phyloP scores from a whole-genome alignment of 2,113 vertebrate species.

The Neotoma lepida region DNA sequence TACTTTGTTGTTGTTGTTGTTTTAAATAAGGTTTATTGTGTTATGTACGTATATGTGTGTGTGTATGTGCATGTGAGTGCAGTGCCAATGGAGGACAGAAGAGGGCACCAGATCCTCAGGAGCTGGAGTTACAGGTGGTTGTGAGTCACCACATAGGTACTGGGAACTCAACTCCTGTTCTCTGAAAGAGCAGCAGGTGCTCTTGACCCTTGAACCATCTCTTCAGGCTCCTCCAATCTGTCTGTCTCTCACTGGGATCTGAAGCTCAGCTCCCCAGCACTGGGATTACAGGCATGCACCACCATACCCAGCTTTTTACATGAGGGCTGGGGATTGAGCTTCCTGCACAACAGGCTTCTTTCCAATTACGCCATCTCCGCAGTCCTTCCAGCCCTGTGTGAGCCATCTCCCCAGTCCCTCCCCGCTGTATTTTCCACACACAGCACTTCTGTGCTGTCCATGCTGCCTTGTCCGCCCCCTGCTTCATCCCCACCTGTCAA shows the following conservation, averaged over 20 bases:
- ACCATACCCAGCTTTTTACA: neutral
- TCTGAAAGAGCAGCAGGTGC: neutral
- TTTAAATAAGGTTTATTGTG: neutral
- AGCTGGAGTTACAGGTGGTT: neutral
- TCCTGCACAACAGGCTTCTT: neutral
- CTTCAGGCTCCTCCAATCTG: neutral
- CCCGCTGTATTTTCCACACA: fast-evolving
- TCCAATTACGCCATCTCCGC: neutral
- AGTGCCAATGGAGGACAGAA: neutral
- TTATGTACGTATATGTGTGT: neutral
- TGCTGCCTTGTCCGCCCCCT: neutral
- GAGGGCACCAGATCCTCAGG: neutral
- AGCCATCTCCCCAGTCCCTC: neutral
- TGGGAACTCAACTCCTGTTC: neutral
- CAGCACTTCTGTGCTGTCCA: fast-evolving
- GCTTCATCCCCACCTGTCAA: neutral
- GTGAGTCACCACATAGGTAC: no score
- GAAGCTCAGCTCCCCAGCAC: neutral
- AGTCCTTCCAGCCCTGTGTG: no score
- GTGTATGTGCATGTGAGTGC: neutral
- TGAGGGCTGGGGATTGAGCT: neutral
- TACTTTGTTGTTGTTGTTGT: neutral
- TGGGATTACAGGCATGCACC: neutral
- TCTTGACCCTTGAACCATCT: no score
- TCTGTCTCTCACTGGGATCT: neutral